These are phyloP conservation scores for Phasia obesa DNA, from an alignment of 2,888 invertebrate species.

Conservation along the genomic window DNA sequence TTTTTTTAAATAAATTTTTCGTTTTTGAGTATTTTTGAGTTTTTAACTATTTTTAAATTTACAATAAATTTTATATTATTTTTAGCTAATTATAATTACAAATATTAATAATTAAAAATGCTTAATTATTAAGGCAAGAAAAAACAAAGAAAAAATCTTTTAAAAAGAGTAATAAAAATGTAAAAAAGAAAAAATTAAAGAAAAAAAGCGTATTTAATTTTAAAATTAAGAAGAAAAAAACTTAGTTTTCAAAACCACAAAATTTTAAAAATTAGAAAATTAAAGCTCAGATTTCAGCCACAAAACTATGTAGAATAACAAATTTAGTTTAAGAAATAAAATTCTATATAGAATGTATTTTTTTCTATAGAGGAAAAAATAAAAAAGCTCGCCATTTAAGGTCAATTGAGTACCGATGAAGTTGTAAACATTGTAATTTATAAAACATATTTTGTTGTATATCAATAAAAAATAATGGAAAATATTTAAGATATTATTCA, in stretches of 20 bases:
- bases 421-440: slow-evolving; percentile 3
- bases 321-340: slow-evolving; percentile 1
- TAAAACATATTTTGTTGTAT: slow-evolving; percentile 4
- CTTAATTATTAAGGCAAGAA: slow-evolving; percentile 50
- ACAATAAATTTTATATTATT: slow-evolving; percentile 63
- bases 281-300: not conserved
- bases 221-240: slow-evolving; percentile 12
- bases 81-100: slow-evolving; percentile 63
- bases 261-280: not conserved
- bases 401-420: slow-evolving; percentile 9
- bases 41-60: slow-evolving; percentile 62
- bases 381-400: not conserved
- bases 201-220: slow-evolving; percentile 33
- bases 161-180: slow-evolving; percentile 21
- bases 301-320: slow-evolving; percentile 27
- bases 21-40: slow-evolving; percentile 55
- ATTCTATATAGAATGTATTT: not conserved
- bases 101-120: slow-evolving; percentile 7
- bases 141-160: slow-evolving; percentile 12
- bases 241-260: not conserved
- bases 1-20: slow-evolving; percentile 36
- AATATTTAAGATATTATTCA: not conserved
- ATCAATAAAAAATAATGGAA: slow-evolving; percentile 10
- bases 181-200: slow-evolving; percentile 9
- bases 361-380: not conserved